These are phyloP conservation scores for Synanthedon myopaeformis DNA, from an alignment of 2,888 invertebrate genomes.

Conservation along the genomic window DNA sequence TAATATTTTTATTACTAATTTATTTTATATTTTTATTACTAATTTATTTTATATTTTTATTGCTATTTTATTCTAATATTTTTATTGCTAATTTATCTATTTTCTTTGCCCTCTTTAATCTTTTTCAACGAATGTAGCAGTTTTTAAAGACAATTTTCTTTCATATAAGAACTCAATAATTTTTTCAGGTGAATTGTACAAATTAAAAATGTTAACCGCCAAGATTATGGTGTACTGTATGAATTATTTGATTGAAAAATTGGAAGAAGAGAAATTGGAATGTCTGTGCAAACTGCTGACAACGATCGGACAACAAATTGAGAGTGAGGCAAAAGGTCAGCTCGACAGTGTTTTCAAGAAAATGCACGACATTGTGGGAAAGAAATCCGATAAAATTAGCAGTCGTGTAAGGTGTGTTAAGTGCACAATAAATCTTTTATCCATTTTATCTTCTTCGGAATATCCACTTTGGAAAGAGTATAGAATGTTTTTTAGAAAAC, in stretches of 20 bases:
- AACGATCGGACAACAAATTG: conserved; percentile 88
- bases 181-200: conserved; percentile 84
- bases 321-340: conserved; percentile 50
- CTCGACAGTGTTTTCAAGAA: conserved; percentile 72
- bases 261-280: conserved; percentile 91
- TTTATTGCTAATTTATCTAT: too few species aligned
- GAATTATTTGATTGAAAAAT: conserved; percentile 77
- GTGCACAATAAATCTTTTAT: too few species aligned
- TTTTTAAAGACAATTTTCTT: too few species aligned
- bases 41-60: too few species aligned
- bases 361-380: conserved; percentile 79
- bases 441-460: too few species aligned
- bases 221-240: conserved; percentile 92
- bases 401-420: conserved; percentile 60
- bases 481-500: background rate
- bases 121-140: too few species aligned
- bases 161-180: background rate
- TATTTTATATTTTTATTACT: too few species aligned
- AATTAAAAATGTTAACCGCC: conserved; percentile 87
- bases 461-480: too few species aligned
- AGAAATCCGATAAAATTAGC: conserved; percentile 73
- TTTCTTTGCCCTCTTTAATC: too few species aligned
- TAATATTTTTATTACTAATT: too few species aligned
- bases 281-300: conserved; percentile 92
- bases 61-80: too few species aligned